Evolutionary conservation across 2,888 invertebrate species (phyloP).

Genomic region (Apodemia mormo): DNA sequence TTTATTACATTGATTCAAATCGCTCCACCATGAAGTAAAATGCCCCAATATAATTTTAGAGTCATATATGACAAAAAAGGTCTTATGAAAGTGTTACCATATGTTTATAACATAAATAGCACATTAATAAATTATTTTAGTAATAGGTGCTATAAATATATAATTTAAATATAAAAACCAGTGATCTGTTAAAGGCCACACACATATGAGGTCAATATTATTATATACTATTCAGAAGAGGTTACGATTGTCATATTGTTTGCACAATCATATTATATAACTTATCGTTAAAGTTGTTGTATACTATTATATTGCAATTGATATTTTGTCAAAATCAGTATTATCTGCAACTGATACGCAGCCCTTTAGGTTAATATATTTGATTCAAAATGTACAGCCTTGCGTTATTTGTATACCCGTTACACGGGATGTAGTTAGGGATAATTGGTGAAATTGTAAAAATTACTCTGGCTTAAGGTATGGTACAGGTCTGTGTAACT

Average conservation of each 20-base stretch:
- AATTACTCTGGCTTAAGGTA: constrained; percentile 25
- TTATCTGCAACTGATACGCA: constrained; percentile 58
- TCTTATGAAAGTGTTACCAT: not conserved
- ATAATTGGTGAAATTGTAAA: constrained; percentile 28
- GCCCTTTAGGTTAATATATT: constrained; percentile 45
- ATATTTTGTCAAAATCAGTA: constrained; percentile 55
- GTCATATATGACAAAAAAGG: not conserved
- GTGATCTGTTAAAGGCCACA: constrained; percentile 20
- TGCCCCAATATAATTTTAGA: not conserved
- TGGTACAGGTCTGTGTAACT: constrained; percentile 17
- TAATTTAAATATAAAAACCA: not conserved
- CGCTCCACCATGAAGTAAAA: not conserved
- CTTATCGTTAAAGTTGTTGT: not conserved
- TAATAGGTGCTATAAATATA: constrained; percentile 7
- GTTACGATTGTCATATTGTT: not conserved
- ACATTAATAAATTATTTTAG: constrained; percentile 15
- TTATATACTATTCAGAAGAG: not conserved
- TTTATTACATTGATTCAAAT: too few species aligned
- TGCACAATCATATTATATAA: not conserved
- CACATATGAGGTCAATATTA: constrained; percentile 1
- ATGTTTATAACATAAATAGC: constrained; percentile 3
- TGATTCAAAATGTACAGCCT: constrained; percentile 37
- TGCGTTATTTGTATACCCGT: constrained; percentile 45
- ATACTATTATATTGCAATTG: constrained; percentile 15
- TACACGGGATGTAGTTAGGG: constrained; percentile 20